A percentile compares a stretch with the other conserved stretches of the same genome.
phyloP scores from a whole-genome alignment of 2,888 invertebrate genomes.

The Oscheius sp. region DNA sequence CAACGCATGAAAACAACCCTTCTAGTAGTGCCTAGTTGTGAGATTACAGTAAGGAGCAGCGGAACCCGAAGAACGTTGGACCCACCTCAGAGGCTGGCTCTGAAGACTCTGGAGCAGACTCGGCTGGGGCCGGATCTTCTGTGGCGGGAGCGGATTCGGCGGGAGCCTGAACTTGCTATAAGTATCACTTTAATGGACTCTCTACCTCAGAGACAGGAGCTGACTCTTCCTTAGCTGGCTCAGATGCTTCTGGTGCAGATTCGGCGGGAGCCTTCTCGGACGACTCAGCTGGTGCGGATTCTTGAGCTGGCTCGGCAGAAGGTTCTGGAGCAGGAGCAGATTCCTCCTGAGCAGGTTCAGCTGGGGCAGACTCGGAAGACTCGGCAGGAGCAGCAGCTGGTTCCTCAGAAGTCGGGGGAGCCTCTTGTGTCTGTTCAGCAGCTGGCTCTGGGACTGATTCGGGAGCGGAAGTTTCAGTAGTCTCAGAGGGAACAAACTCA shows the following conservation, averaged over 20 bases:
- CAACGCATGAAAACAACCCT: background rate
- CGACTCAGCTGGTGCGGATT: slow-evolving; percentile 13
- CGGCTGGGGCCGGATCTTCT: slow-evolving; percentile 21
- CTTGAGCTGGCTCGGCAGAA: slow-evolving; percentile 14
- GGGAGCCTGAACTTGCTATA: too few relatives aligned
- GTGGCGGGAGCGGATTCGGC: slow-evolving; percentile 11
- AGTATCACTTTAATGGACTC: too few relatives aligned
- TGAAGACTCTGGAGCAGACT: slow-evolving; percentile 29
- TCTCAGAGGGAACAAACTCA: background rate
- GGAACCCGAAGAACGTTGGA: slow-evolving; percentile 26
- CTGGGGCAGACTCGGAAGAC: slow-evolving; percentile 1
- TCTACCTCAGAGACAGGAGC: too few relatives aligned
- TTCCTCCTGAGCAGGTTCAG: background rate
- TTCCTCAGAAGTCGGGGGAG: too few relatives aligned
- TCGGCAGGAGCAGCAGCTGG: background rate
- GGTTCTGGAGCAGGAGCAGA: slow-evolving; percentile 2
- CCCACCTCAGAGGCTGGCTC: slow-evolving; percentile 14
- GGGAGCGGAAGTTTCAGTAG: background rate
- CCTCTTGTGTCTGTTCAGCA: background rate
- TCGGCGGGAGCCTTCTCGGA: background rate
- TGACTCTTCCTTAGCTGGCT: background rate
- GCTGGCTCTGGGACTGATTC: slow-evolving; percentile 13
- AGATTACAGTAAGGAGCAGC: slow-evolving; percentile 11
- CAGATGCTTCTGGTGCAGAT: background rate
- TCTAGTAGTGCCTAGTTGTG: background rate